Base-by-base conservation (phyloP, 2,888 invertebrate genomes). In the Oeneis ivallda region DNA sequence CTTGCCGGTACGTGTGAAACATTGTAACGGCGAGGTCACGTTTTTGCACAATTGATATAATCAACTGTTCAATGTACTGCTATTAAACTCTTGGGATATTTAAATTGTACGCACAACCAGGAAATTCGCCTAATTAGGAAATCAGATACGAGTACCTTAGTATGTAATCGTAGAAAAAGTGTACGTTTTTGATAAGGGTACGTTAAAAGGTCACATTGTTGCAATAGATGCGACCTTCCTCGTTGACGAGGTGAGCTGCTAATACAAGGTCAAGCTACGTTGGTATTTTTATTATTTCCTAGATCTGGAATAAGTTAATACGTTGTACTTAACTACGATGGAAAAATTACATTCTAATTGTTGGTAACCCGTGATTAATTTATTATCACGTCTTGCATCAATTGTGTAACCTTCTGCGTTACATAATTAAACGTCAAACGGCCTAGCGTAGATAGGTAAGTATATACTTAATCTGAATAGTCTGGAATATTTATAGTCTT, bases 161-260 rank as follows among this genome's bases (percentile, higher is more conserved):
- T n/a, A 43, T 26, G 65, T 62, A 65, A 73, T 71, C 68, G 71
- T 56, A 59, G 68, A 74, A 74, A 71, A 66, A 68, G 68, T 65
- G 49, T 50, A 50, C 5, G 19, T 26, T 50, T 50, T 67, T 71
- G 77, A 81, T 82, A 80, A 79, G 79, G 74, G 78, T 76, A 32
- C 76, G 79, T 81, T 77, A 78, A 81, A 84, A 85, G 81, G 79
- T 78, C 70, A 75, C 73, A 62, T 66, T 64, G 69, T 63, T 78
- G 79, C 79, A 84, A 89, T 87, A 87, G 87, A 88, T 85, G 84
- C 78, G 86, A 84, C 90, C 89, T 89, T 87, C 85, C 83, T 81
- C 77, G 72, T 77, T 75, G 72, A 78, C 87, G 87, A 90, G 88
- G 89, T 86, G 80, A 90, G 81, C 86, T 76, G 80, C 80, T 83